These are phyloP conservation scores for Dasysyrphus tricinctus DNA, from an alignment of 2,888 invertebrate species.

Conservation along the genomic window DNA sequence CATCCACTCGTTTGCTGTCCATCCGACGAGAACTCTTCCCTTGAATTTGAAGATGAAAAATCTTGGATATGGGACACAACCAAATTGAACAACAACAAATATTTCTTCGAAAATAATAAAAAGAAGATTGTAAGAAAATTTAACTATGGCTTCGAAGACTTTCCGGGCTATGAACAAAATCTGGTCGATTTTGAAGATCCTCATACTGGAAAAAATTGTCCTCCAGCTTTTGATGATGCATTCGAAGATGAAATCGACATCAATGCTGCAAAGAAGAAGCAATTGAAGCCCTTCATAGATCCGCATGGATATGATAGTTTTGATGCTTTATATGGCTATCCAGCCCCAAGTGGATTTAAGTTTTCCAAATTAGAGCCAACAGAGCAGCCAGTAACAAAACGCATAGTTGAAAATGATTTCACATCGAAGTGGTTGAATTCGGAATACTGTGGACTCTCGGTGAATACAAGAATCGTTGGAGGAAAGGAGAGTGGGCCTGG, in stretches of 20 bases:
- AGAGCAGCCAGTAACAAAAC: constrained; percentile 16
- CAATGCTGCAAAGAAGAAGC: constrained; percentile 36
- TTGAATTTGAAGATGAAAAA: constrained; percentile 74
- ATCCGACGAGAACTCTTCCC: constrained; percentile 48
- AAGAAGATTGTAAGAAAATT: constrained; percentile 56
- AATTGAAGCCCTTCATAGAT: constrained; percentile 17
- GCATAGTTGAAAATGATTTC: background rate
- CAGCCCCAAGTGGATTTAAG: constrained; percentile 58
- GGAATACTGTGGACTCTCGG: constrained; percentile 80
- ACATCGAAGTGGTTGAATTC: constrained; percentile 72
- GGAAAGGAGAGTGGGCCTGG: constrained; percentile 84
- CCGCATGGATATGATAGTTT: constrained; percentile 77
- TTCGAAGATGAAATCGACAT: constrained; percentile 69
- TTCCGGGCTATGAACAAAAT: constrained; percentile 76
- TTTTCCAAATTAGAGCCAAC: constrained; percentile 55
- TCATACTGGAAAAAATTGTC: constrained; percentile 80
- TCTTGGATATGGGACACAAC: constrained; percentile 81
- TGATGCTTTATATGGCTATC: constrained; percentile 64
- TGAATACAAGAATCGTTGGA: constrained; percentile 83
- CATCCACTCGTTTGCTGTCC: constrained; percentile 80
- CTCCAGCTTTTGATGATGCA: constrained; percentile 79
- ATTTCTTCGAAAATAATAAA: constrained; percentile 25
- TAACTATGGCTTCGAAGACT: constrained; percentile 58
- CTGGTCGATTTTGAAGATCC: constrained; percentile 80
- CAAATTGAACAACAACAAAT: constrained; percentile 22